These are phyloP conservation scores for Gallinago nigripennis DNA, from an alignment of 2,797 vertebrate species.

Conservation along the genomic window DNA sequence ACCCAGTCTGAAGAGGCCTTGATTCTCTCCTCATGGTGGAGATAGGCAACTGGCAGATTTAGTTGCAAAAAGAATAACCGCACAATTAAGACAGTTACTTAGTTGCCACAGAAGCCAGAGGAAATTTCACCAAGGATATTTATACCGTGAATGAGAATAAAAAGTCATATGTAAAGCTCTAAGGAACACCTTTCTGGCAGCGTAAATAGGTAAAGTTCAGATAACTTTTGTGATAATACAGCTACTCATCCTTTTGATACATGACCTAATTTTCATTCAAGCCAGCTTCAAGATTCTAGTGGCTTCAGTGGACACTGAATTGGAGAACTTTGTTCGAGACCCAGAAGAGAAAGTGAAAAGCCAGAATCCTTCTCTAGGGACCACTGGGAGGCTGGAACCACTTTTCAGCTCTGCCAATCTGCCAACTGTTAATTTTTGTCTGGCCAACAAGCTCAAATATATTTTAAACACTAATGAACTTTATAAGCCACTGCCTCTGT, in stretches of 20 bases:
- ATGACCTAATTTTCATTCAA: background rate
- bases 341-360: background rate
- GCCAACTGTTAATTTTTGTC: constrained; percentile 28
- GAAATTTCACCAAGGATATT: background rate
- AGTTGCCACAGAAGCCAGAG: background rate
- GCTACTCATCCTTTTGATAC: background rate
- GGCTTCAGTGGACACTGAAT: background rate
- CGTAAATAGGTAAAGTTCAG: background rate
- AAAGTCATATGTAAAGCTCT: background rate
- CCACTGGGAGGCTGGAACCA: background rate
- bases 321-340: background rate
- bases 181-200: background rate
- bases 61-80: background rate
- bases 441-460: constrained; percentile 4
- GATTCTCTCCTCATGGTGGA: background rate
- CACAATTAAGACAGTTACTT: fast-evolving
- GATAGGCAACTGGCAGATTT: background rate
- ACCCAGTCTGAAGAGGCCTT: background rate
- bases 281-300: background rate
- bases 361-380: background rate
- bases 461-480: constrained; percentile 49
- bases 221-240: background rate
- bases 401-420: background rate
- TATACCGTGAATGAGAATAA: background rate
- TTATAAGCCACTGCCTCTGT: background rate